These are phyloP conservation scores for Sipha flava DNA, from an alignment of 1,140 invertebrate genomes.

Conservation along the genomic window DNA sequence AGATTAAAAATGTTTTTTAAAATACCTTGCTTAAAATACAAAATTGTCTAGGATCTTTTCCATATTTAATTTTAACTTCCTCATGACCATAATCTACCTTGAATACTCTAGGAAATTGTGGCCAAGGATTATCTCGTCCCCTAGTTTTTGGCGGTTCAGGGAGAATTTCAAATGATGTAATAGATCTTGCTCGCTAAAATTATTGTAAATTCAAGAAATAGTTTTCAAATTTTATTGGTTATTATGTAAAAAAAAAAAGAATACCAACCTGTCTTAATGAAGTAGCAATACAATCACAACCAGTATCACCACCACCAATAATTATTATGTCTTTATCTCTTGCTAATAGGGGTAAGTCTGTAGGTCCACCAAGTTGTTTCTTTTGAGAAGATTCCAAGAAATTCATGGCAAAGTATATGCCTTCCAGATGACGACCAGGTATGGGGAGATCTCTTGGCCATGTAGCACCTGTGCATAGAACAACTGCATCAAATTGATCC, in stretches of 20 bases:
- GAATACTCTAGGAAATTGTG: conserved; percentile 93
- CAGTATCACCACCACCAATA: conserved; percentile 98
- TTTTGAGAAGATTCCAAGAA: conserved; percentile 97
- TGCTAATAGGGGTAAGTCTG: conserved; percentile 59
- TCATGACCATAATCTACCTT: conserved; percentile 98
- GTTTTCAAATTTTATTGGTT: neutral
- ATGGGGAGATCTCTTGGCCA: conserved; percentile 88
- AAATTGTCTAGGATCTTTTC: conserved; percentile 87
- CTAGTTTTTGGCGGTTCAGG: conserved; percentile 77
- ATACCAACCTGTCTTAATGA: conserved; percentile 72
- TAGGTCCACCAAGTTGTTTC: conserved; percentile 70
- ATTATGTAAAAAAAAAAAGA: neutral
- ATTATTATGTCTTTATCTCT: conserved; percentile 93
- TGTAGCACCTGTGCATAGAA: conserved; percentile 88
- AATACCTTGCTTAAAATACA: conserved; percentile 78
- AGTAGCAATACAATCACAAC: conserved; percentile 97
- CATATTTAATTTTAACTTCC: conserved; percentile 85
- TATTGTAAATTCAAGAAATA: neutral
- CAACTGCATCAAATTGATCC: conserved; percentile 73
- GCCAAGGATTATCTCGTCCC: conserved; percentile 90
- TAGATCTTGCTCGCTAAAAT: conserved; percentile 77
- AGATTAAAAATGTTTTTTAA: neutral
- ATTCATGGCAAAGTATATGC: conserved; percentile 96
- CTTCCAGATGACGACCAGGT: conserved; percentile 72
- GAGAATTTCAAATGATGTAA: conserved; percentile 95